A percentile compares a stretch with the other conserved stretches of the same genome.
These are phyloP conservation scores for Cecidostiba fungosa DNA, from an alignment of 2,888 invertebrate species.

Conservation along the genomic window DNA sequence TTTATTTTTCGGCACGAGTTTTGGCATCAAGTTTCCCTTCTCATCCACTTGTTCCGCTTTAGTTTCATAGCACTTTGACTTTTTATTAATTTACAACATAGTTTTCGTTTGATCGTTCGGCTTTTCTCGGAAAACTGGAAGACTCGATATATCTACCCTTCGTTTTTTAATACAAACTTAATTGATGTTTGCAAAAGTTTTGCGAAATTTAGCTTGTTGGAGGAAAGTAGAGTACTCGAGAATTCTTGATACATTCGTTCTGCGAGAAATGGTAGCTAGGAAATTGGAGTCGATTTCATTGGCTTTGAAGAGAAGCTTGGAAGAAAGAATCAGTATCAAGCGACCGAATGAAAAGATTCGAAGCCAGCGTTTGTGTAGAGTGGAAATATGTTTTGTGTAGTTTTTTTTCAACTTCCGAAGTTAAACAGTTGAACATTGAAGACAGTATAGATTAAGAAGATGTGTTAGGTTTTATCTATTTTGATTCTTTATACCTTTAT, in stretches of 20 bases:
- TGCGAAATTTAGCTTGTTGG: constrained; percentile 26
- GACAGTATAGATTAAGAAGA: constrained; percentile 11
- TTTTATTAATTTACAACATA: constrained; percentile 3
- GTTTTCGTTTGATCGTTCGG: constrained; percentile 10
- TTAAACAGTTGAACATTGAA: not conserved
- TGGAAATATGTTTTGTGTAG: not conserved
- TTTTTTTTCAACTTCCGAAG: not conserved
- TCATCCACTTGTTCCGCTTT: not conserved
- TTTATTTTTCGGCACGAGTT: constrained; percentile 59
- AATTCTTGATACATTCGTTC: constrained; percentile 18
- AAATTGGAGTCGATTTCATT: constrained; percentile 39
- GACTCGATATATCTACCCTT: constrained; percentile 53
- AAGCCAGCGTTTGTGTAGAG: not conserved
- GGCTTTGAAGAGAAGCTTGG: constrained; percentile 50
- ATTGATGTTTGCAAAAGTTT: constrained; percentile 41
- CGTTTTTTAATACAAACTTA: constrained; percentile 28
- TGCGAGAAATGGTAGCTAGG: not conserved
- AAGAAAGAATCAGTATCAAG: constrained; percentile 44
- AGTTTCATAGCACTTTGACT: constrained; percentile 11
- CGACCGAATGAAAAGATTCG: constrained; percentile 32
- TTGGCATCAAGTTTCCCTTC: constrained; percentile 49
- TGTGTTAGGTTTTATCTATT: not conserved
- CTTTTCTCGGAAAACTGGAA: constrained; percentile 52
- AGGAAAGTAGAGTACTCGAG: constrained; percentile 17
- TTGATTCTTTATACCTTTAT: not conserved